These are phyloP conservation scores for Cardiocondyla obscurior DNA, from an alignment of 1,140 invertebrate species.

Conservation along the genomic window DNA sequence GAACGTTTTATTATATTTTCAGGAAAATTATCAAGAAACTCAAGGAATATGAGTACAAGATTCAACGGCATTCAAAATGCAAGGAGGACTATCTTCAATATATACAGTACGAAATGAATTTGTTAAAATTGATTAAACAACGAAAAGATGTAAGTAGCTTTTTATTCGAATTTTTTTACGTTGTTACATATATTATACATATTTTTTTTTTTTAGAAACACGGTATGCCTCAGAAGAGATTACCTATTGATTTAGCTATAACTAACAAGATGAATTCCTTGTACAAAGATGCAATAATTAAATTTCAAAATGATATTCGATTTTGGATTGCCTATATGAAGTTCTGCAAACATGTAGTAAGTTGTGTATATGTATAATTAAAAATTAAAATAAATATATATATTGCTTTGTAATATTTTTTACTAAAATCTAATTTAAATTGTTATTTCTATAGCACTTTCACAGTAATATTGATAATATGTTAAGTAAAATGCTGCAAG, in stretches of 20 bases:
- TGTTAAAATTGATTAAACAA: constrained; percentile 87
- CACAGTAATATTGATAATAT: constrained; percentile 82
- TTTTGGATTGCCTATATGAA: constrained; percentile 90
- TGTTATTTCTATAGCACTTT: constrained; percentile 73
- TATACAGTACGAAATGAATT: constrained; percentile 88
- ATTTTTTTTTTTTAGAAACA: constrained; percentile 81
- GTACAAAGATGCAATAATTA: constrained; percentile 86
- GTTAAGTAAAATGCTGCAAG: constrained; percentile 85
- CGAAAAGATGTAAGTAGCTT: constrained; percentile 82
- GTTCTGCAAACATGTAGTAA: constrained; percentile 88
- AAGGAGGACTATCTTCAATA: constrained; percentile 90
- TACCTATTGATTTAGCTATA: constrained; percentile 88
- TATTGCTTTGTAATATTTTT: no score
- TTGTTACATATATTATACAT: neutral
- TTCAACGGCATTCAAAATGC: constrained; percentile 87
- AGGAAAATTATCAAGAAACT: constrained; percentile 89
- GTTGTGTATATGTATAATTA: no score
- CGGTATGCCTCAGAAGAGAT: constrained; percentile 86
- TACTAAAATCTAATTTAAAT: no score
- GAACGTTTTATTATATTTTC: constrained; percentile 44
- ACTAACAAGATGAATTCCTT: constrained; percentile 87
- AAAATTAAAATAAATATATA: neutral
- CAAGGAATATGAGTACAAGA: constrained; percentile 89
- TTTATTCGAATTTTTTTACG: neutral
- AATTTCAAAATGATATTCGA: constrained; percentile 88